Evolutionary conservation across 2,113 vertebrate genomes (phyloP), one percentile per base, ranked within the genome.

Genomic region (Cichladusa arquata): DNA sequence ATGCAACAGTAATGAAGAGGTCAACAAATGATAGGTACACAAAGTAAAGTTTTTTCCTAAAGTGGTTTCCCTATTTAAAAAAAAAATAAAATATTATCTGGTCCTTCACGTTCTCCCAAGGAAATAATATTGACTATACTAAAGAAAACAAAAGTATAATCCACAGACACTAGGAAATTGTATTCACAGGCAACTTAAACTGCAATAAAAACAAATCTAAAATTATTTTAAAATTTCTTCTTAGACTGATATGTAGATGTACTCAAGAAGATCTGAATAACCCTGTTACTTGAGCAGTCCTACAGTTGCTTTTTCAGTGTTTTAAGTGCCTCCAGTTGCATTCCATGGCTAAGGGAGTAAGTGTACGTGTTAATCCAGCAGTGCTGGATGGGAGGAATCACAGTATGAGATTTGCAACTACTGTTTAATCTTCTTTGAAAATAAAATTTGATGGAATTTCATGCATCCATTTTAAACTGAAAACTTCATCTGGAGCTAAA

Each of bases 331-430:
- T 88, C 11, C 28, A 60, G 8, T 7, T n/a, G 44, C 4, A 13
- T 42, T 54, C 26, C 29, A 4, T 47, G 9, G 12, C n/a, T 28
- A 33, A 31, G 19, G 47, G 23, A 71, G 11, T 14, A 47, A 51
- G 17, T 19, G 7, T 9, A 17, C 0, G 0, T 33, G 3, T 28
- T 64, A 31, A 48, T 33, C 14, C 5, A 61, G 13, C 7, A 50
- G 16, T 12, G 9, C 11, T 54, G 74, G 45, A 28, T 23, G 36
- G 29, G 5, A 60, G 9, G 26, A 82, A 45, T 56, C 14, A 2
- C 7, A 54, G 14, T 4, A 34, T 2, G 10, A 56, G 4, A n/a
- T 45, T 42, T 79, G 13, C 11, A 83, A 34, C 6, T 56, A 12
- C 10, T 31, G 19, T 42, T 76, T 31, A 31, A 42, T 51, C 11